Evolutionary conservation across 2,797 vertebrate genomes (phyloP).

Genomic region (Hemitrygon akajei): DNA sequence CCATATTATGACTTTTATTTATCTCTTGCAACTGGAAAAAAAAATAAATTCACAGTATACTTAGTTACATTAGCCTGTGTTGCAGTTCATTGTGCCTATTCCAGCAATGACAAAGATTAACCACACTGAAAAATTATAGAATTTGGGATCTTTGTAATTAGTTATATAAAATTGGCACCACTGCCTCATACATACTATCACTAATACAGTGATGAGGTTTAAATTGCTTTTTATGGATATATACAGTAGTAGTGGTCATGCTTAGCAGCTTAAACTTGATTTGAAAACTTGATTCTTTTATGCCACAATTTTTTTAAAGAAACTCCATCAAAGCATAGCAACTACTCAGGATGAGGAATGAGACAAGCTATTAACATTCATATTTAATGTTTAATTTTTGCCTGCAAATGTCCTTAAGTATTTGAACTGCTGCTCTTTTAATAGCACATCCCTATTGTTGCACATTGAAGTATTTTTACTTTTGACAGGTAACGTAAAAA

Average conservation of each 20-base stretch:
- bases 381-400: slow-evolving; percentile 20
- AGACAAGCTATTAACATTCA: not conserved
- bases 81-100: not conserved
- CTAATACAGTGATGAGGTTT: not conserved
- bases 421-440: slow-evolving; percentile 34
- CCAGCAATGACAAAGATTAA: not conserved
- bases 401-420: slow-evolving; percentile 26
- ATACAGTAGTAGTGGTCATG: not conserved
- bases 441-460: slow-evolving; percentile 31
- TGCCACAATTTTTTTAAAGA: slow-evolving; percentile 8
- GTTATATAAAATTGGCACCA: not conserved
- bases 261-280: slow-evolving; percentile 20
- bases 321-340: not conserved
- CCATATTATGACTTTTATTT: too few species aligned
- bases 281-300: slow-evolving; percentile 21
- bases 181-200: not conserved
- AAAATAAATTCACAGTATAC: too few species aligned
- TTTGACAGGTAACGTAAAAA: slow-evolving; percentile 27
- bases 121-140: not conserved
- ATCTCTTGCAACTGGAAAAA: too few species aligned
- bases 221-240: not conserved
- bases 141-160: slow-evolving; percentile 1
- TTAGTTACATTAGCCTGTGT: not conserved
- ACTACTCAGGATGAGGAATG: slow-evolving; percentile 32
- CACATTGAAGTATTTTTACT: slow-evolving; percentile 36